phyloP scores from a whole-genome alignment of 2,113 vertebrate genomes.

The Passer domesticus region DNA sequence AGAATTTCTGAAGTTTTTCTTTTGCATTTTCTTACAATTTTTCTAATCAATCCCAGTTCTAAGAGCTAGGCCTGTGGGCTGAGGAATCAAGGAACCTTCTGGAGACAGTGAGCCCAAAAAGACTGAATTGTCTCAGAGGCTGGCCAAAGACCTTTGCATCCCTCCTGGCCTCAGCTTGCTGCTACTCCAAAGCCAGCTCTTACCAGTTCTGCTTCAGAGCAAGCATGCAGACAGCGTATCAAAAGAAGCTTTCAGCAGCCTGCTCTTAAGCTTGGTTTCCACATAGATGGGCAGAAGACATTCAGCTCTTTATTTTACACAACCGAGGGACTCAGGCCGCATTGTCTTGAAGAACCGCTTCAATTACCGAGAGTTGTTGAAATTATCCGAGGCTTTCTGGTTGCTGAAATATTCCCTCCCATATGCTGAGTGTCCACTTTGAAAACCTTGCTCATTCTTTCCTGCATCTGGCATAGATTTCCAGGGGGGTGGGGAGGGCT shows the following conservation, averaged over 20 bases:
- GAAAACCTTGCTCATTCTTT: conserved; percentile 61
- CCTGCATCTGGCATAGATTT: conserved; percentile 76
- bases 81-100: not conserved
- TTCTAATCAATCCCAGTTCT: not conserved
- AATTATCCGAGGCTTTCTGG: not conserved
- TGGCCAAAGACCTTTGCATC: not conserved
- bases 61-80: not conserved
- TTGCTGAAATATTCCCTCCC: not conserved
- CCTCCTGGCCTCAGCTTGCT: not conserved
- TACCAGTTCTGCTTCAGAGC: not conserved
- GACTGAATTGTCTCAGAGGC: not conserved
- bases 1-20: not conserved
- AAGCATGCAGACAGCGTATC: not conserved
- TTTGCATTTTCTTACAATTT: not conserved
- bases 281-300: not conserved
- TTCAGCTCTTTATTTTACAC: not conserved
- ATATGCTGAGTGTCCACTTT: conserved; percentile 59
- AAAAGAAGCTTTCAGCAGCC: not conserved
- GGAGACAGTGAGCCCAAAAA: not conserved
- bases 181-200: not conserved
- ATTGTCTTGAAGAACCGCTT: not conserved
- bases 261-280: not conserved
- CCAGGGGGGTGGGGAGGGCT: conserved; percentile 33
- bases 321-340: fast-evolving
- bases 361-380: not conserved